These are phyloP conservation scores for Bibio marci DNA, from an alignment of 2,888 invertebrate genomes.

Conservation along the genomic window DNA sequence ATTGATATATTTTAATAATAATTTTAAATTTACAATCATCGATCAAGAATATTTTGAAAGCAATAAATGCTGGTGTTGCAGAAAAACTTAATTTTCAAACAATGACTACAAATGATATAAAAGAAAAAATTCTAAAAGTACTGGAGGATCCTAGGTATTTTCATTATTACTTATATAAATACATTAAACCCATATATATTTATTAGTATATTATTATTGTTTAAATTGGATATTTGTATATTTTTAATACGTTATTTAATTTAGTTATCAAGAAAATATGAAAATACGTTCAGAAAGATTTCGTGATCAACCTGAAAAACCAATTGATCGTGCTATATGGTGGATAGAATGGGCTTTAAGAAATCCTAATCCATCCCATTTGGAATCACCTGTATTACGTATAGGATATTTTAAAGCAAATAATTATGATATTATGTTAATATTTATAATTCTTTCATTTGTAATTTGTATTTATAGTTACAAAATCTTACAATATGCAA, in stretches of 20 bases:
- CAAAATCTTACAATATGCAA: too few relatives aligned
- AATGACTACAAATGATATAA: constrained; percentile 9
- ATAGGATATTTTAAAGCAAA: constrained; percentile 4
- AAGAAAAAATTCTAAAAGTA: constrained; percentile 11
- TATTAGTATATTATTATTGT: too few relatives aligned
- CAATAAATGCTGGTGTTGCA: constrained; percentile 10
- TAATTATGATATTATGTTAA: background rate
- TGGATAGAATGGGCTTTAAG: constrained; percentile 16
- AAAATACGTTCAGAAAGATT: constrained; percentile 1
- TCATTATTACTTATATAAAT: too few relatives aligned
- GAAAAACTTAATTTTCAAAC: constrained; percentile 11
- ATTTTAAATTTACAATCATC: background rate
- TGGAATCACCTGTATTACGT: constrained; percentile 7
- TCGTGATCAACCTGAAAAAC: constrained; percentile 6
- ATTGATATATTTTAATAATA: background rate
- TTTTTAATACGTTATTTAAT: too few relatives aligned
- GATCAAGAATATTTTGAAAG: constrained; percentile 8
- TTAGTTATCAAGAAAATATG: constrained; percentile 1
- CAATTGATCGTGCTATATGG: constrained; percentile 13
- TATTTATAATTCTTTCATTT: too few relatives aligned
- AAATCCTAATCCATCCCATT: constrained; percentile 13
- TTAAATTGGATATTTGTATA: too few relatives aligned
- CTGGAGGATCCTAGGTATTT: constrained; percentile 9
- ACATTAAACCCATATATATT: too few relatives aligned
- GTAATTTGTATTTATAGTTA: too few relatives aligned